Conservation (phyloP, 2,888 invertebrate species). For the Melanargia galathea region DNA sequence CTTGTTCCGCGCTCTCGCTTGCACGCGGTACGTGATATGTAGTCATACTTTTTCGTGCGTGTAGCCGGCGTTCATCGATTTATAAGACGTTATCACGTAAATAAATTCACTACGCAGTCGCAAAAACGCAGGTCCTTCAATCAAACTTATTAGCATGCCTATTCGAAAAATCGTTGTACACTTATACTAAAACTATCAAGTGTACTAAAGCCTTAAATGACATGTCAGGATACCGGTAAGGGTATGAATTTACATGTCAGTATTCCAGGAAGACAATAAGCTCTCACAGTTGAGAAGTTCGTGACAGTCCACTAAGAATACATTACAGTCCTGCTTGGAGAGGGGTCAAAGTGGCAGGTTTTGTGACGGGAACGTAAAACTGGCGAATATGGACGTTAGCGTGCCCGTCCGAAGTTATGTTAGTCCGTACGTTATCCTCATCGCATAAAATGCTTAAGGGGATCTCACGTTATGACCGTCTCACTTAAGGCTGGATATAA, state of each 20-base stretch:
- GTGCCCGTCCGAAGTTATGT: slow-evolving; percentile 28
- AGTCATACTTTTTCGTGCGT: too few relatives aligned
- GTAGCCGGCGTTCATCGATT: too few relatives aligned
- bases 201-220: neutral
- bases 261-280: slow-evolving; percentile 35
- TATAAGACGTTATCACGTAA: too few relatives aligned
- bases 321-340: slow-evolving; percentile 33
- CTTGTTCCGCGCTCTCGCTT: too few relatives aligned
- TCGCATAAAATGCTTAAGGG: slow-evolving; percentile 36
- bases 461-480: slow-evolving; percentile 44
- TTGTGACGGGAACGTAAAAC: slow-evolving; percentile 25
- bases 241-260: slow-evolving; percentile 34
- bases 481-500: slow-evolving; percentile 35
- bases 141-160: too few relatives aligned
- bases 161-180: neutral
- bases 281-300: slow-evolving; percentile 37
- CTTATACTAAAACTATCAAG: neutral
- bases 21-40: too few relatives aligned
- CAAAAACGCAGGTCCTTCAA: neutral
- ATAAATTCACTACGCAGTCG: too few relatives aligned
- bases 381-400: slow-evolving; percentile 35
- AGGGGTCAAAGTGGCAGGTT: slow-evolving; percentile 39
- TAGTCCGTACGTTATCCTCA: slow-evolving; percentile 36
- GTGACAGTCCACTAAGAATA: slow-evolving; percentile 40
- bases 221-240: slow-evolving; percentile 10